phyloP scores from a whole-genome alignment of 2,113 vertebrate genomes.

The Aramus guarauna region DNA sequence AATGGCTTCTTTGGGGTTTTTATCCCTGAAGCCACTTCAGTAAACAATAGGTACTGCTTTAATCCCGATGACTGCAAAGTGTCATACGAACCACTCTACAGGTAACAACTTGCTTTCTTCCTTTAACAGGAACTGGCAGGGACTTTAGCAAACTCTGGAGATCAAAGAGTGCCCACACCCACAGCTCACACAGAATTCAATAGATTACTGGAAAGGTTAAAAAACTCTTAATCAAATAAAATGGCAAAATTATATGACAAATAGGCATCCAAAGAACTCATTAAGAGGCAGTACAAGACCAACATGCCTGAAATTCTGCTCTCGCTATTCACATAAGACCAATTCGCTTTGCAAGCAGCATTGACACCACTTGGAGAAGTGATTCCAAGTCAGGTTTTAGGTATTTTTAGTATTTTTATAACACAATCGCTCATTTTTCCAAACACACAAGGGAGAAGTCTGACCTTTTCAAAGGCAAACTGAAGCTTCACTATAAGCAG shows the following conservation, averaged over 20 bases:
- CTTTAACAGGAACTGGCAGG: neutral
- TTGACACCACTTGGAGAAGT: neutral
- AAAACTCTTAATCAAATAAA: slow-evolving; percentile 24
- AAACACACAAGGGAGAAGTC: neutral
- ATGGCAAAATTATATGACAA: slow-evolving; percentile 17
- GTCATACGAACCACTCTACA: neutral
- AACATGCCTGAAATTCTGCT: neutral
- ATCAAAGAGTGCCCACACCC: slow-evolving; percentile 27
- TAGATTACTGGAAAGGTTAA: slow-evolving; percentile 37
- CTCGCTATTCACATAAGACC: neutral
- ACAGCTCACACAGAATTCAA: neutral
- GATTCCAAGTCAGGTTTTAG: neutral
- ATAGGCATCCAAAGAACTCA: neutral
- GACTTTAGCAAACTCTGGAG: neutral
- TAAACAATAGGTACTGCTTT: neutral
- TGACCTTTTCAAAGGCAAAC: slow-evolving; percentile 41
- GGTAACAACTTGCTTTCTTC: neutral
- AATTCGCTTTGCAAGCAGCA: neutral
- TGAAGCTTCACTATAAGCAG: neutral
- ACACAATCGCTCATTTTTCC: neutral
- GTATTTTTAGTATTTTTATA: slow-evolving; percentile 22
- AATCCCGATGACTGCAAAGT: neutral
- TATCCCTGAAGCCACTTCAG: neutral
- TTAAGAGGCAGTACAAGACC: neutral
- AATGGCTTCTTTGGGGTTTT: neutral